phyloP scores from a whole-genome alignment of 2,113 vertebrate genomes.

The Micronisus gabar region DNA sequence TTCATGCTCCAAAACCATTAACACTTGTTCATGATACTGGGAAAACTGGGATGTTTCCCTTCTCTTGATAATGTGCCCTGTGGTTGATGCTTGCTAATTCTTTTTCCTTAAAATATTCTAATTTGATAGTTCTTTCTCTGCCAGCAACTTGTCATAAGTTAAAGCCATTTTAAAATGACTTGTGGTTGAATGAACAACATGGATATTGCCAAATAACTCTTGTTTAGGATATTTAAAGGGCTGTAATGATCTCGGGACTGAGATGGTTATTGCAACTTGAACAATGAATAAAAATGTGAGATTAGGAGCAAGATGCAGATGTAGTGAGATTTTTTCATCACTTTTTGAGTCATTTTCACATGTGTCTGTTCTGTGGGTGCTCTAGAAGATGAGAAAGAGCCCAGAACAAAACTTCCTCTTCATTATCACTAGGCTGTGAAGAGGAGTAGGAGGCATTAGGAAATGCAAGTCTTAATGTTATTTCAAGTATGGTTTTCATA shows the following conservation, averaged over 20 bases:
- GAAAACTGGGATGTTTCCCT: neutral
- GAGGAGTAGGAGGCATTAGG: neutral
- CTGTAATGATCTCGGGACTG: neutral
- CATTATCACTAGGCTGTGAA: neutral
- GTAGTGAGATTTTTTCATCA: neutral
- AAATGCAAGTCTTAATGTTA: neutral
- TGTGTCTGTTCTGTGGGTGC: neutral
- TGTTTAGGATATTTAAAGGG: neutral
- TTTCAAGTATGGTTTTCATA: conserved; percentile 2
- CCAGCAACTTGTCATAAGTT: neutral
- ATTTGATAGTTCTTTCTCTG: neutral
- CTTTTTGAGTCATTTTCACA: conserved; percentile 31
- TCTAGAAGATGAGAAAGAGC: neutral
- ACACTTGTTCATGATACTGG: neutral
- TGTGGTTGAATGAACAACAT: neutral
- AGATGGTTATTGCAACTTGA: neutral
- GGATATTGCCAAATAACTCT: neutral
- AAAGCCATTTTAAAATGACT: neutral
- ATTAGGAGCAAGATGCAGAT: neutral
- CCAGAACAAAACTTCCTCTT: conserved; percentile 7
- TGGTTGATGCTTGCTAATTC: neutral
- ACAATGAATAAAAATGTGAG: neutral
- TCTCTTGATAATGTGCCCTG: neutral
- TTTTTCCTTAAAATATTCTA: neutral
- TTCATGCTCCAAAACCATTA: neutral